Conservation (phyloP, 1,140 invertebrate genomes). For the Mamestra configurata region DNA sequence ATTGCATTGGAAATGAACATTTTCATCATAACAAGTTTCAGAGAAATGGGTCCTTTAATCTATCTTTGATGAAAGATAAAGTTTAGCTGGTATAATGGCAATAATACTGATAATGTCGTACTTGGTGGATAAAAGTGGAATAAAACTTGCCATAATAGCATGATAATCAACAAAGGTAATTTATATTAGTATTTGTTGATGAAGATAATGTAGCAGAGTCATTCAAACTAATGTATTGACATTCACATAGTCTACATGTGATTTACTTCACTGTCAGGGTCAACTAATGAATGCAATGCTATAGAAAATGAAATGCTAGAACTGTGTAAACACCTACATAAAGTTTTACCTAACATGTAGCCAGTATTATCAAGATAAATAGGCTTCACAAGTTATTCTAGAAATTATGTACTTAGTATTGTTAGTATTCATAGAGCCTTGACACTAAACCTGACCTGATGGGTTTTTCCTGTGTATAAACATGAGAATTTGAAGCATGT, state of each 20-base stretch:
- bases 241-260: not conserved
- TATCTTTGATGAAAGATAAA: slow-evolving; percentile 50
- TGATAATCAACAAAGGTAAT: not conserved
- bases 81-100: slow-evolving; percentile 14
- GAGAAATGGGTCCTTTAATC: slow-evolving; percentile 51
- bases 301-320: not conserved
- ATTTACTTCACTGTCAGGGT: not conserved
- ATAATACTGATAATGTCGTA: slow-evolving; percentile 31
- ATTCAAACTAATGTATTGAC: not conserved
- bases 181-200: slow-evolving; percentile 9
- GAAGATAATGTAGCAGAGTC: not conserved
- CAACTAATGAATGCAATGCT: not conserved
- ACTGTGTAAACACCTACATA: too few relatives aligned
- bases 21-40: slow-evolving; percentile 35
- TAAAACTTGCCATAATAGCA: not conserved
- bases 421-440: not conserved
- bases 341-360: too few relatives aligned
- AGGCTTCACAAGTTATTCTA: too few relatives aligned
- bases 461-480: not conserved
- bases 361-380: too few relatives aligned
- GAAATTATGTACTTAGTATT: not conserved
- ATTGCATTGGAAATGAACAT: slow-evolving; percentile 48
- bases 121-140: slow-evolving; percentile 19
- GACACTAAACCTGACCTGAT: not conserved
- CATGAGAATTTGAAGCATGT: not conserved